Evolutionary conservation across 2,888 invertebrate genomes (phyloP).

Genomic region (Ypsolopha scabrella): DNA sequence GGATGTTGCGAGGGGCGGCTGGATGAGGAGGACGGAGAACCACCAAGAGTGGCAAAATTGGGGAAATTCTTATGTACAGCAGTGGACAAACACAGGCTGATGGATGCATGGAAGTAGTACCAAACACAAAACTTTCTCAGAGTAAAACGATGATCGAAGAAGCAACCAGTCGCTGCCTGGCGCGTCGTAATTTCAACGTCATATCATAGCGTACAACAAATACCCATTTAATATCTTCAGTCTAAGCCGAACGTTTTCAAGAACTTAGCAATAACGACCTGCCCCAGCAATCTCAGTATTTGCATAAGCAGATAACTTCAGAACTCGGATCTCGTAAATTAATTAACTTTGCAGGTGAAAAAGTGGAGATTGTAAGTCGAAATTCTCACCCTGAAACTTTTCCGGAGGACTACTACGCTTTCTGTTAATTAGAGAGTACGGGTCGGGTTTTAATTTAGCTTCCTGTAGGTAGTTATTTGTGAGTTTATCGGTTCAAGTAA

Average conservation of each 20-base stretch:
- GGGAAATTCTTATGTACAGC: too few species aligned
- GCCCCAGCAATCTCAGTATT: slow-evolving; percentile 29
- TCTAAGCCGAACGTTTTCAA: neutral
- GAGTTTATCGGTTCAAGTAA: neutral
- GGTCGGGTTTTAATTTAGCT: slow-evolving; percentile 30
- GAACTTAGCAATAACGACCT: slow-evolving; percentile 14
- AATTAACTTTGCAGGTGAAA: slow-evolving; percentile 56
- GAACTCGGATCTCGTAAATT: slow-evolving; percentile 44
- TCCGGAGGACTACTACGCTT: slow-evolving; percentile 40
- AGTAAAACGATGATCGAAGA: too few species aligned
- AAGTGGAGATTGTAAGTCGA: slow-evolving; percentile 34
- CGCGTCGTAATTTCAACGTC: neutral
- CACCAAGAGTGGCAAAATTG: too few species aligned
- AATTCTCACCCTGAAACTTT: slow-evolving; percentile 42
- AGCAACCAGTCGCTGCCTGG: too few species aligned
- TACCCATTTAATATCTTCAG: slow-evolving; percentile 1
- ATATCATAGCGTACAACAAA: slow-evolving; percentile 5
- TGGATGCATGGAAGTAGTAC: too few species aligned
- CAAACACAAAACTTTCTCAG: too few species aligned
- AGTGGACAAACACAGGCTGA: too few species aligned
- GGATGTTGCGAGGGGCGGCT: too few species aligned
- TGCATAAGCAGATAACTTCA: slow-evolving; percentile 51
- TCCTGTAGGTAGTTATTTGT: slow-evolving; percentile 8
- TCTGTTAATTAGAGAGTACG: slow-evolving; percentile 36
- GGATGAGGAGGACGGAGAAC: too few species aligned